Base-by-base conservation (phyloP, 2,888 invertebrate species). In the Lithophane ornitopus region DNA sequence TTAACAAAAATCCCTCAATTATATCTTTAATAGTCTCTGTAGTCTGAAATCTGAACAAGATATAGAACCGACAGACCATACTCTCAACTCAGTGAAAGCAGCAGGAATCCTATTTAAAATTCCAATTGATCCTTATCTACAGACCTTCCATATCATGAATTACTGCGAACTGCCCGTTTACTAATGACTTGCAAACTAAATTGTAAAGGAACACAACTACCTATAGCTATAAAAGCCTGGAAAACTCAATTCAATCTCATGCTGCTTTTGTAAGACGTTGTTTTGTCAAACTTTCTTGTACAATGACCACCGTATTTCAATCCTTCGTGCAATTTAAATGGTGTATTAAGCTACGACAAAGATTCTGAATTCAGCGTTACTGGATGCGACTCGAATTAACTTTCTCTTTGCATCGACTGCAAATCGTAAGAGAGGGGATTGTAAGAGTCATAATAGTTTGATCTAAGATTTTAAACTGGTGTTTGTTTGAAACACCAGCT, bases 141-240 rank as follows among this genome's bases (percentile, higher is more conserved):
- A 22, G 2, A 26, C 26, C 56, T 22, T 12, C 62, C 41, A 26
- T 62, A 46, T 34, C 26, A 62, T 67, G 61, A 73, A 52, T 82
- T 26, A 78, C 73, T 49, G n/a, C n/a, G 46, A 28, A 66, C 44
- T 34, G 65, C 1, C 52, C 6, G 14, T n/a, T 54, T 46, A 22
- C 49, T 49, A 78, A 79, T 73, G 73, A 82, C 41, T 78, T 78
- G n/a, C 54, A 67, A 66, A 67, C 49, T 19, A 73, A 58, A 54
- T 70, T 70, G 28, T 59, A 22, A 62, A 79, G 54, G 16, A 70
- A 66, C 59, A 44, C 44, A 61, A 44, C 14, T 4, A 61, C 34
- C 14, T 4, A 34, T 34, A 56, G 3, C 19, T 41, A 39, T 14
- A 71, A 34, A 34, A 12, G n/a, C 19, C 34, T 56, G 16, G 7